These are phyloP conservation scores for Syngnathus rostellatus DNA, from an alignment of 2,797 vertebrate genomes.

Conservation along the genomic window DNA sequence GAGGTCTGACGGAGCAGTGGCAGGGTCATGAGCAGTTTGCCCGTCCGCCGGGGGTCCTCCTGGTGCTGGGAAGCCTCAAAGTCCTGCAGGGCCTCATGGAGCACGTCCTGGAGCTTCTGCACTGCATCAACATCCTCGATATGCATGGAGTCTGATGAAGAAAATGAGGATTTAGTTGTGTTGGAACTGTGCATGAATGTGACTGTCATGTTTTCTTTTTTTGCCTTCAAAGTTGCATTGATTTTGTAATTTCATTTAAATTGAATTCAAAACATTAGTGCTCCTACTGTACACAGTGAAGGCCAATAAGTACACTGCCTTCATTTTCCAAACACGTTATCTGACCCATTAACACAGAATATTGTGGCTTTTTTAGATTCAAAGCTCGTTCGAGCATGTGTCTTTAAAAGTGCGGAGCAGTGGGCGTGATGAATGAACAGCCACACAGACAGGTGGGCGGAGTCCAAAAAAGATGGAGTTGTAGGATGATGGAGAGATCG, in stretches of 20 bases:
- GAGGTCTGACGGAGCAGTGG: conserved; percentile 96
- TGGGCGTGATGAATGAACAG: conserved; percentile 60
- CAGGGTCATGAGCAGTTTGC: conserved; percentile 98
- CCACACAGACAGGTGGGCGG: conserved; percentile 47
- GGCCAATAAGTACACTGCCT: not conserved
- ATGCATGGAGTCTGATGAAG: conserved; percentile 90
- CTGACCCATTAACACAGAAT: too few species aligned
- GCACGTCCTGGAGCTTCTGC: conserved; percentile 97
- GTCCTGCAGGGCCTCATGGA: conserved; percentile 98
- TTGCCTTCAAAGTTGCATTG: too few species aligned
- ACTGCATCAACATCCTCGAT: conserved; percentile 98
- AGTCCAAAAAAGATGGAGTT: conserved; percentile 36
- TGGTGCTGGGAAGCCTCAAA: conserved; percentile 91
- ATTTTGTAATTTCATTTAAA: too few species aligned
- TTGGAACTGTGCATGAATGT: not conserved
- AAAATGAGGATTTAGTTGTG: not conserved
- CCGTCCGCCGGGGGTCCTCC: conserved; percentile 92
- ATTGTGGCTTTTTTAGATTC: conserved; percentile 16
- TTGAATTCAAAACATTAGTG: too few species aligned
- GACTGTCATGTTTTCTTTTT: not conserved
- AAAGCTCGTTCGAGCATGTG: conserved; percentile 16
- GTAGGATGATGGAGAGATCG: conserved; percentile 51
- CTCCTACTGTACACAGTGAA: not conserved
- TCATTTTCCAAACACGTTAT: not conserved
- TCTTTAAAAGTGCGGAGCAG: conserved; percentile 32